phyloP scores from a whole-genome alignment of 2,888 invertebrate species.

The Stenoptilia bipunctidactyla region DNA sequence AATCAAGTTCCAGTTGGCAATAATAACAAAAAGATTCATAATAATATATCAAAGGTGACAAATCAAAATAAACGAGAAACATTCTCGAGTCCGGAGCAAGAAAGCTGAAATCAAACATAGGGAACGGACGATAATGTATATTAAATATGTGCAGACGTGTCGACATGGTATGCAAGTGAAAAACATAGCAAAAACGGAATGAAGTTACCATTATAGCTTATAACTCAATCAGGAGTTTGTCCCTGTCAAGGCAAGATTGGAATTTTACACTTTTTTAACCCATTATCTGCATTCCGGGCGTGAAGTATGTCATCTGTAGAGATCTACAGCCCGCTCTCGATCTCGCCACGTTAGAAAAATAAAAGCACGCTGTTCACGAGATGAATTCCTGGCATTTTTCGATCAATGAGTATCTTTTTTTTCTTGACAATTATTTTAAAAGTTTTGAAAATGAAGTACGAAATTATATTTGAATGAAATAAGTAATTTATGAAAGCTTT shows the following conservation, averaged over 20 bases:
- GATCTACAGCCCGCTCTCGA: background rate
- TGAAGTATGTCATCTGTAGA: conserved; percentile 29
- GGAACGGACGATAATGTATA: conserved; percentile 52
- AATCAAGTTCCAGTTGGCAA: conserved; percentile 38
- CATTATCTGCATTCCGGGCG: conserved; percentile 46
- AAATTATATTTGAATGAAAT: too few relatives aligned
- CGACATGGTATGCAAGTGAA: conserved; percentile 52
- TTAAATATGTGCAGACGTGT: conserved; percentile 49
- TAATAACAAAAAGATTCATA: conserved; percentile 54
- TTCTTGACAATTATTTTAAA: too few relatives aligned
- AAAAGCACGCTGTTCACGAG: conserved; percentile 25
- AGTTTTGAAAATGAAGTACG: too few relatives aligned
- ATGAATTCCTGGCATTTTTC: conserved; percentile 38
- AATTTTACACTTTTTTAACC: conserved; percentile 61
- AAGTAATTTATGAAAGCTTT: too few relatives aligned
- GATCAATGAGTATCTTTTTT: too few relatives aligned
- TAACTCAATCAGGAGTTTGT: conserved; percentile 60
- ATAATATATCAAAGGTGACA: conserved; percentile 63
- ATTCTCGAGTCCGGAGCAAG: conserved; percentile 47
- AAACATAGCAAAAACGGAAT: conserved; percentile 61
- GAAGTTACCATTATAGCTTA: conserved; percentile 64
- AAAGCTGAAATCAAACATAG: conserved; percentile 47
- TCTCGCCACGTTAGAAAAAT: conserved; percentile 19
- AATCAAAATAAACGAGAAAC: conserved; percentile 61
- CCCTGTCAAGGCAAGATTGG: conserved; percentile 39